phyloP scores from a whole-genome alignment of 53 echinoderm and acorn worm species.

The Hippasteria phrygiana region DNA sequence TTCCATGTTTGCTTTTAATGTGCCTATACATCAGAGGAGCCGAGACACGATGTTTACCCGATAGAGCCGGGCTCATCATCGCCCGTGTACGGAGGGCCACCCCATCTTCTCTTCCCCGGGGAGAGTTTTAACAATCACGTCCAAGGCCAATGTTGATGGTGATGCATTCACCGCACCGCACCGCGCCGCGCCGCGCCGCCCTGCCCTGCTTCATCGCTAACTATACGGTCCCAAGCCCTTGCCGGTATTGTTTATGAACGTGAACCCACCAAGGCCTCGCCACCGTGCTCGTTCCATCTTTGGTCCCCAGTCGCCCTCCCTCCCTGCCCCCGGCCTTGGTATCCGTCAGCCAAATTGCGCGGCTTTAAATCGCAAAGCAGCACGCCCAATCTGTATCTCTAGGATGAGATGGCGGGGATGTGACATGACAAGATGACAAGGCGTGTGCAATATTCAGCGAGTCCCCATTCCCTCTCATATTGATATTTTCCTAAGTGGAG shows the following conservation, averaged over 20 bases:
- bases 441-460: constrained; percentile 7
- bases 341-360: constrained; percentile 44
- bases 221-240: not conserved
- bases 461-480: constrained; percentile 2
- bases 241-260: constrained; percentile 48
- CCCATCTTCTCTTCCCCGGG: not conserved
- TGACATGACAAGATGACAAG: constrained; percentile 45
- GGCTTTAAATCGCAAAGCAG: constrained; percentile 41
- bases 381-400: not conserved
- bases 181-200: not conserved
- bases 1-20: constrained; percentile 38
- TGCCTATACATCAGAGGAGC: constrained; percentile 24
- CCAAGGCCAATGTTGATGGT: constrained; percentile 16
- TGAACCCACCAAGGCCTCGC: constrained; percentile 28
- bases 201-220: no score
- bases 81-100: not conserved
- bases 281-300: not conserved
- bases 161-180: no score
- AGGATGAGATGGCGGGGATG: not conserved
- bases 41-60: not conserved
- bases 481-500: constrained; percentile 16
- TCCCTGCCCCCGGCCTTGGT: constrained; percentile 47
- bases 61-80: not conserved
- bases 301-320: constrained; percentile 10
- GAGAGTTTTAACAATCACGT: not conserved